These are phyloP conservation scores for Muntiacus muntjak DNA, from an alignment of 2,113 vertebrate species.

Conservation along the genomic window DNA sequence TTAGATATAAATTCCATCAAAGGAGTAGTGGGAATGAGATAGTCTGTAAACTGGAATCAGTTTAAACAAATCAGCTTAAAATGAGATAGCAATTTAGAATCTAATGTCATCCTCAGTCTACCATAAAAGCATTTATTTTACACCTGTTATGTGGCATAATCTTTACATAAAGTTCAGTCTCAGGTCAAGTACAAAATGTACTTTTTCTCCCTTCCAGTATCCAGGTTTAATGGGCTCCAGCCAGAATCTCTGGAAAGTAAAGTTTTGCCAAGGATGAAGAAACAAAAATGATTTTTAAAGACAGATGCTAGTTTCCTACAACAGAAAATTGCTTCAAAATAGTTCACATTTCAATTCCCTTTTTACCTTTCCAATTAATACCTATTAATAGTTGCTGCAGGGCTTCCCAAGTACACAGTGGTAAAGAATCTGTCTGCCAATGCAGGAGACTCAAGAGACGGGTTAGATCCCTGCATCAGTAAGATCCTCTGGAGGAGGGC, in stretches of 20 bases:
- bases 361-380: neutral
- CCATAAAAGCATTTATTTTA: neutral
- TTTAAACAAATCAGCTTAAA: neutral
- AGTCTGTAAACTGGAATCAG: neutral
- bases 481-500: neutral
- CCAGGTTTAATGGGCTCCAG: neutral
- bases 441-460: neutral
- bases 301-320: neutral
- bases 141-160: neutral
- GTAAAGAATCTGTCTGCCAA: neutral
- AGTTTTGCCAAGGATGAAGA: neutral
- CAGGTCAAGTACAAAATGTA: neutral
- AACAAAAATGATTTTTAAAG: neutral
- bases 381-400: neutral
- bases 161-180: neutral
- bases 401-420: neutral
- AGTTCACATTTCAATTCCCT: neutral
- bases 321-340: constrained; percentile 6
- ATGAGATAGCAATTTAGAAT: neutral
- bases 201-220: too few species aligned
- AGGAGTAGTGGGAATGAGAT: neutral
- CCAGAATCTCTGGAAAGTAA: neutral
- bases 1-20: neutral
- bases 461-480: neutral
- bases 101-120: neutral